Conservation (phyloP, 2,888 invertebrate species). For the Chaetogeoica ovagalla region DNA sequence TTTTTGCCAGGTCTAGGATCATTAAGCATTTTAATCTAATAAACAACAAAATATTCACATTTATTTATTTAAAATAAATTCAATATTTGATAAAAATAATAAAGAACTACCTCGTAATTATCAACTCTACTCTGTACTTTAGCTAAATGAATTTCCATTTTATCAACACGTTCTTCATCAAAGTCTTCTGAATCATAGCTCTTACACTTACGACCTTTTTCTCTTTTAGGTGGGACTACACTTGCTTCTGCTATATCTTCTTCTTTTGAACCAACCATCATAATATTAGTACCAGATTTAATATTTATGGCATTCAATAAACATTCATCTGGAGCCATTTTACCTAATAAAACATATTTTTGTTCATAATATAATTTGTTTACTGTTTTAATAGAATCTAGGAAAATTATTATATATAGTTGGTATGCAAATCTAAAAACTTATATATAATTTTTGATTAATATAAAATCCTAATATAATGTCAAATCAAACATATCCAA, state of each 20-base stretch:
- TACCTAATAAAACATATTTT: conserved; percentile 65
- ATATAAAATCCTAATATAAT: too few relatives aligned
- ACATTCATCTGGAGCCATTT: conserved; percentile 79
- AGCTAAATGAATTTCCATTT: conserved; percentile 72
- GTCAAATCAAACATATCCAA: too few relatives aligned
- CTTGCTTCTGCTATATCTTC: conserved; percentile 85
- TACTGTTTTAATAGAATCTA: too few relatives aligned
- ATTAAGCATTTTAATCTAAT: conserved; percentile 72
- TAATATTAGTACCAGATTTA: conserved; percentile 86
- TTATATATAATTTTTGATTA: too few relatives aligned
- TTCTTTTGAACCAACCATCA: conserved; percentile 96
- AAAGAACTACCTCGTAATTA: conserved; percentile 70
- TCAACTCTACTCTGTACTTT: conserved; percentile 82
- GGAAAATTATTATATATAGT: too few relatives aligned
- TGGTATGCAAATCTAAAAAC: too few relatives aligned
- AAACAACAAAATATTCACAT: conserved; percentile 19
- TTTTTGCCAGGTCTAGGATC: conserved; percentile 84
- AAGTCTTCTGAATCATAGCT: conserved; percentile 77
- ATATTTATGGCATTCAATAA: conserved; percentile 75
- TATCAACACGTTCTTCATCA: conserved; percentile 82
- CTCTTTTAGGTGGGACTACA: conserved; percentile 68
- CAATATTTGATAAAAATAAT: neutral
- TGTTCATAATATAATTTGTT: neutral
- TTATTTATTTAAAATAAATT: neutral
- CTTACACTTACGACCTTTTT: conserved; percentile 49